A percentile compares a stretch with the other conserved stretches of the same genome.
These are phyloP conservation scores for Ectemnius continuus DNA, from an alignment of 2,888 invertebrate species.

Conservation along the genomic window DNA sequence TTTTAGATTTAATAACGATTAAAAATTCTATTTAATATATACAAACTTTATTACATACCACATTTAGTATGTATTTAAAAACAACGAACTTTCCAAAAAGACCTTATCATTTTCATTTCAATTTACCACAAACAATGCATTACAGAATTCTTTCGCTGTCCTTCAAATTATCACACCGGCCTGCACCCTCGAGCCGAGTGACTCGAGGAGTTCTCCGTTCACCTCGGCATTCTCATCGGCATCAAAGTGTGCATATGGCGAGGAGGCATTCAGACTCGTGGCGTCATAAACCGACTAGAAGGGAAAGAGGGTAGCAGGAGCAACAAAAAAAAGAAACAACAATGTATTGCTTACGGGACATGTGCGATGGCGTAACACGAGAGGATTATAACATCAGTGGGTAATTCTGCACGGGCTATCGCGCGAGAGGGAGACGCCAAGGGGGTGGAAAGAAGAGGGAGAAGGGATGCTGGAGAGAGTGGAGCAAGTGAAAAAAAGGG, in stretches of 20 bases:
- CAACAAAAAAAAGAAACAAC: conserved; percentile 67
- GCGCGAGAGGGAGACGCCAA: neutral
- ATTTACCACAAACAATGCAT: no score
- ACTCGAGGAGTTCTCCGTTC: no score
- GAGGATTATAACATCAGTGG: conserved; percentile 78
- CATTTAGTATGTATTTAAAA: no score
- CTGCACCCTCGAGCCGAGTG: no score
- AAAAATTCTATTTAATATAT: no score
- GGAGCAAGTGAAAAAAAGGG: conserved; percentile 18
- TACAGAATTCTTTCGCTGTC: no score
- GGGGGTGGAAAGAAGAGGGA: conserved; percentile 15
- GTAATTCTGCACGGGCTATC: conserved; percentile 66
- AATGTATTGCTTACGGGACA: conserved; percentile 71
- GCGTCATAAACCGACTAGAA: conserved; percentile 36
- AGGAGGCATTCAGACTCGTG: conserved; percentile 38
- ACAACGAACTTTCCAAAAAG: no score
- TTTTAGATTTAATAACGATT: no score
- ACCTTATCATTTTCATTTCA: no score
- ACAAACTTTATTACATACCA: no score
- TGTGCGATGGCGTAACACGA: conserved; percentile 76
- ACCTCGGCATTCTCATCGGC: conserved; percentile 74
- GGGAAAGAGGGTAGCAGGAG: conserved; percentile 21
- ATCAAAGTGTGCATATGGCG: conserved; percentile 71
- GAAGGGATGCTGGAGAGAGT: conserved; percentile 14
- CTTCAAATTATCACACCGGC: no score